These are phyloP conservation scores for Mionectes olivaceus DNA, from an alignment of 2,797 vertebrate species.

Conservation along the genomic window DNA sequence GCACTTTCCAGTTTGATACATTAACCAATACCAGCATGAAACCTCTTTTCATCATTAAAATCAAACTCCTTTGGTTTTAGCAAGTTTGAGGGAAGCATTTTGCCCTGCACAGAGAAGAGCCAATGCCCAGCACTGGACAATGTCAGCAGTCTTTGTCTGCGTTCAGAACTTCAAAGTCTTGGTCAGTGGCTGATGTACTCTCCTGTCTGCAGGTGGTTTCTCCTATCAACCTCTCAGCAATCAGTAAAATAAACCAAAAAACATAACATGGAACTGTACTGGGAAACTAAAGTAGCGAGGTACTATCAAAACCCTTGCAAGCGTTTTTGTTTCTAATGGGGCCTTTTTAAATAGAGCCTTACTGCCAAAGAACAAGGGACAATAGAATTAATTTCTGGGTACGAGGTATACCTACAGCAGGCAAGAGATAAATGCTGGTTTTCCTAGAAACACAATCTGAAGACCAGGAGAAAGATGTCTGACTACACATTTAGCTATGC, in stretches of 20 bases:
- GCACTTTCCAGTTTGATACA: neutral
- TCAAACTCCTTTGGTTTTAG: slow-evolving; percentile 1
- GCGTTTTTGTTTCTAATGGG: neutral
- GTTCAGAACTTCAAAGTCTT: neutral
- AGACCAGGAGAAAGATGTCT: neutral
- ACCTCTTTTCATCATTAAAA: slow-evolving; percentile 21
- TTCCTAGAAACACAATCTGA: neutral
- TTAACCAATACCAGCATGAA: neutral
- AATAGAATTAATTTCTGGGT: neutral
- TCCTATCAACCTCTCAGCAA: neutral
- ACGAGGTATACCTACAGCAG: neutral
- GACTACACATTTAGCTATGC: neutral
- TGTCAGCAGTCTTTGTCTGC: neutral
- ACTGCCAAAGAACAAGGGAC: neutral
- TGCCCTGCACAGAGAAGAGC: neutral
- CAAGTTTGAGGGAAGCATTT: neutral
- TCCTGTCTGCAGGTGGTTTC: neutral
- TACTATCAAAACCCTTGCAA: neutral
- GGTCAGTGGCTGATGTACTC: neutral
- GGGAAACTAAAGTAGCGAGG: neutral
- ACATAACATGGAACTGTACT: neutral
- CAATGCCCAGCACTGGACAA: neutral
- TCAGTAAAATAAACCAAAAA: neutral
- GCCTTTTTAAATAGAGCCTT: neutral
- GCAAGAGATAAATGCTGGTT: neutral